Conservation (phyloP, 2,888 invertebrate genomes). For the Meganola albula region DNA sequence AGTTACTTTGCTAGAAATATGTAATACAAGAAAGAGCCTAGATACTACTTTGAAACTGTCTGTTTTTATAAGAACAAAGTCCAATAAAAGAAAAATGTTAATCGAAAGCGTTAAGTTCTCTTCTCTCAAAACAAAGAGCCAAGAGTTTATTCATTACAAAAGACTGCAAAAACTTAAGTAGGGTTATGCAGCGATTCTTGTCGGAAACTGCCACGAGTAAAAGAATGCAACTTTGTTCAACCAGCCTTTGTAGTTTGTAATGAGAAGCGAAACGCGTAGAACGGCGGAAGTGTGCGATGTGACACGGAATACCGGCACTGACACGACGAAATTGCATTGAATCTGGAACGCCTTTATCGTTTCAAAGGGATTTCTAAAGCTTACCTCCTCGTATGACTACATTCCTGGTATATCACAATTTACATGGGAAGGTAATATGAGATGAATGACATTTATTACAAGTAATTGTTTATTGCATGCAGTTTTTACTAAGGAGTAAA, state of each 20-base stretch:
- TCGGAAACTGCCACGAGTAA: constrained; percentile 27
- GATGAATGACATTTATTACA: too few species aligned
- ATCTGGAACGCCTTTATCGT: constrained; percentile 33
- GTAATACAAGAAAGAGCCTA: too few species aligned
- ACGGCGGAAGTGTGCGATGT: constrained; percentile 31
- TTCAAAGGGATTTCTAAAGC: constrained; percentile 26
- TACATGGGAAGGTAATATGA: too few species aligned
- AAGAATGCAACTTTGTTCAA: constrained; percentile 39
- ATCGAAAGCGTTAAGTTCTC: constrained; percentile 25
- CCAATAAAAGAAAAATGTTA: constrained; percentile 31
- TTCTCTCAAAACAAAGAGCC: constrained; percentile 39
- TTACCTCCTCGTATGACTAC: constrained; percentile 9
- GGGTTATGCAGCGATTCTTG: constrained; percentile 32
- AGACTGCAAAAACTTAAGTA: constrained; percentile 34
- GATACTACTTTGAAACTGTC: too few species aligned
- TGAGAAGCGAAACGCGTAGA: constrained; percentile 30
- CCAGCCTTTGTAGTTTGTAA: constrained; percentile 38
- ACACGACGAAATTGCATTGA: constrained; percentile 39
- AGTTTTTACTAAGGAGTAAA: too few species aligned
- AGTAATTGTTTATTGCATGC: too few species aligned
- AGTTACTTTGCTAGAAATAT: too few species aligned
- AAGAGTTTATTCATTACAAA: constrained; percentile 40
- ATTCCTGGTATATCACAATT: too few species aligned
- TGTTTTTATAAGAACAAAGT: constrained; percentile 22
- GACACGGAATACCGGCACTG: constrained; percentile 31